Conservation (phyloP, 2,888 invertebrate genomes). For the Cantharis lateralis region DNA sequence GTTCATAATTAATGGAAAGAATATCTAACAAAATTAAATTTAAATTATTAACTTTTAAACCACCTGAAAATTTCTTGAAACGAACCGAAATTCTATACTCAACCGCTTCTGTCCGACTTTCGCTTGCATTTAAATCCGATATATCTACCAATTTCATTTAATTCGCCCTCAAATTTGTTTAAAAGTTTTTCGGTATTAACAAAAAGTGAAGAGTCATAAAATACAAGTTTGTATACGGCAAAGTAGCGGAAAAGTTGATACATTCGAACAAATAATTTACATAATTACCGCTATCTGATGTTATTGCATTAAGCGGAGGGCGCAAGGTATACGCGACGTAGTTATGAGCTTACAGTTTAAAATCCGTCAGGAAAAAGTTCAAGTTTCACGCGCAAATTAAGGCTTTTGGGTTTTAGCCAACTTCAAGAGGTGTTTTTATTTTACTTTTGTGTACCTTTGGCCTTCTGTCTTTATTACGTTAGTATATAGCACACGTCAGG, state of each 20-base stretch:
- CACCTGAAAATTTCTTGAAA: slow-evolving; percentile 6
- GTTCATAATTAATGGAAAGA: not conserved
- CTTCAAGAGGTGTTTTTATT: not conserved
- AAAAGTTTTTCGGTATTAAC: slow-evolving; percentile 5
- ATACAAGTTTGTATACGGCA: not conserved
- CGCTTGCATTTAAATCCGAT: not conserved
- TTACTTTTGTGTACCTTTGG: slow-evolving; percentile 3
- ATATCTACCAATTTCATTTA: not conserved
- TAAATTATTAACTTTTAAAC: slow-evolving; percentile 6
- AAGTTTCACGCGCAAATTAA: slow-evolving; percentile 24
- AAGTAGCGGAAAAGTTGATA: slow-evolving; percentile 5
- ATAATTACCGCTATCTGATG: slow-evolving; percentile 1
- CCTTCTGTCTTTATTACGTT: not conserved
- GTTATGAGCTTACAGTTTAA: slow-evolving; percentile 6
- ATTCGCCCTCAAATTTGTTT: not conserved
- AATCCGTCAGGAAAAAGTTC: slow-evolving; percentile 20
- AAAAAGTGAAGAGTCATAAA: slow-evolving; percentile 9
- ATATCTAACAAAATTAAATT: not conserved
- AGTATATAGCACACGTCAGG: not conserved
- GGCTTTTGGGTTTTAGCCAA: slow-evolving; percentile 23
- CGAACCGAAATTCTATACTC: slow-evolving; percentile 4
- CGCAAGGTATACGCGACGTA: slow-evolving; percentile 6
- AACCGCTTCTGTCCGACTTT: not conserved
- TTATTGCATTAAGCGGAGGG: not conserved
- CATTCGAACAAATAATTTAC: slow-evolving; percentile 6